Evolutionary conservation across 2,113 vertebrate genomes (phyloP).

Genomic region (Colistium nudipinnis): DNA sequence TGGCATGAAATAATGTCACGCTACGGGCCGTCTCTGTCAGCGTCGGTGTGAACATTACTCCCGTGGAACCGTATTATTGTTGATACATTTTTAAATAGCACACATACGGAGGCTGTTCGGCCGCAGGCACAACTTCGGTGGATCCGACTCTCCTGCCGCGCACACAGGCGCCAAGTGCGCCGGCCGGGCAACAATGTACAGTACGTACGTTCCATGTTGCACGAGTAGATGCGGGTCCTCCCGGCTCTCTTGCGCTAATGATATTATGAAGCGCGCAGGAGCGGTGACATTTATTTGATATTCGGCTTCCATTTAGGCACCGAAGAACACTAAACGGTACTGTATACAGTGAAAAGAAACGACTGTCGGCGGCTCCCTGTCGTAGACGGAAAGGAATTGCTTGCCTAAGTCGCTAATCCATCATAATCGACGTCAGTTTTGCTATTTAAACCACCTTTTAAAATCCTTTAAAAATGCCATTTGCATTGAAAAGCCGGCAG

Average conservation of each 20-base stretch:
- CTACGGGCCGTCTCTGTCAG: slow-evolving; percentile 8
- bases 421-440: slow-evolving; percentile 41
- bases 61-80: neutral
- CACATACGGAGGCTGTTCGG: slow-evolving; percentile 20
- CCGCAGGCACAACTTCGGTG: slow-evolving; percentile 43
- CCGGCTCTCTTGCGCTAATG: slow-evolving; percentile 67
- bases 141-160: slow-evolving; percentile 1
- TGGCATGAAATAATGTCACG: neutral
- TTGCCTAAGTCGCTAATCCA: slow-evolving; percentile 49
- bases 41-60: neutral
- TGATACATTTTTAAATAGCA: slow-evolving; percentile 22
- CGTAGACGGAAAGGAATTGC: slow-evolving; percentile 24
- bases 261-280: slow-evolving; percentile 67
- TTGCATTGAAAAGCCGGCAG: slow-evolving; percentile 12
- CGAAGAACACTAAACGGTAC: slow-evolving; percentile 48
- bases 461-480: too few species aligned
- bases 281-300: slow-evolving; percentile 76
- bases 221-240: slow-evolving; percentile 73
- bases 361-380: slow-evolving; percentile 22
- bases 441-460: slow-evolving; percentile 28
- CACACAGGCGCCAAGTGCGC: slow-evolving; percentile 37
- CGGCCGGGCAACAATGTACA: slow-evolving; percentile 33
- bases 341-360: slow-evolving; percentile 34
- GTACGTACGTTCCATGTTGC: slow-evolving; percentile 52
- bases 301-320: slow-evolving; percentile 61